These are phyloP conservation scores for Sclerurus mexicanus DNA, from an alignment of 2,113 vertebrate species.

Conservation along the genomic window DNA sequence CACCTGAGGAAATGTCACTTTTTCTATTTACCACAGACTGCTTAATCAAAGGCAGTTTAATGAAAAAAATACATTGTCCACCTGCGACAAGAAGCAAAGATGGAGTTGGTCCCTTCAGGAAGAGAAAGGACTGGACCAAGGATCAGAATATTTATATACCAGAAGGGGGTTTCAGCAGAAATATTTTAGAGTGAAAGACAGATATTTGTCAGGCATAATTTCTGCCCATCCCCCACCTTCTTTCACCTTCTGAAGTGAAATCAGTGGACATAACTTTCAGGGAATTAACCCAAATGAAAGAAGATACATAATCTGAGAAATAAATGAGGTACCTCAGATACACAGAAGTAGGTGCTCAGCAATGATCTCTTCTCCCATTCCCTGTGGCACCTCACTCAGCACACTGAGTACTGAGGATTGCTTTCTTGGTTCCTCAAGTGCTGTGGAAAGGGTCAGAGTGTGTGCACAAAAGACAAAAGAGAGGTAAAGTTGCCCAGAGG, in stretches of 20 bases:
- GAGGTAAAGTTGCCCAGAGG: fast-evolving
- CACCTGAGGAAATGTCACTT: background rate
- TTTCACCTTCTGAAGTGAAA: background rate
- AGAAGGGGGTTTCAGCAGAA: background rate
- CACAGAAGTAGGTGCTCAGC: background rate
- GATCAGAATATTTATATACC: background rate
- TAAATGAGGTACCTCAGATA: background rate
- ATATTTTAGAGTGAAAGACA: background rate
- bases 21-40: background rate
- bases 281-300: background rate
- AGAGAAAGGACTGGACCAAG: background rate
- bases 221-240: background rate
- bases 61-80: background rate
- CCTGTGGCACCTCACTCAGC: background rate
- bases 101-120: background rate
- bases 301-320: background rate
- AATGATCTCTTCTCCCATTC: background rate
- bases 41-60: background rate
- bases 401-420: background rate
- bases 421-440: fast-evolving
- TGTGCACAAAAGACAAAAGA: background rate
- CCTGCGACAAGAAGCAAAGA: background rate
- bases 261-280: background rate
- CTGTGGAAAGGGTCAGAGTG: background rate
- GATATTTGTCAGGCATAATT: background rate